A percentile compares a stretch with the other conserved stretches of the same genome.
phyloP scores from a whole-genome alignment of 1,140 invertebrate species.

The Eufriesea mexicana region DNA sequence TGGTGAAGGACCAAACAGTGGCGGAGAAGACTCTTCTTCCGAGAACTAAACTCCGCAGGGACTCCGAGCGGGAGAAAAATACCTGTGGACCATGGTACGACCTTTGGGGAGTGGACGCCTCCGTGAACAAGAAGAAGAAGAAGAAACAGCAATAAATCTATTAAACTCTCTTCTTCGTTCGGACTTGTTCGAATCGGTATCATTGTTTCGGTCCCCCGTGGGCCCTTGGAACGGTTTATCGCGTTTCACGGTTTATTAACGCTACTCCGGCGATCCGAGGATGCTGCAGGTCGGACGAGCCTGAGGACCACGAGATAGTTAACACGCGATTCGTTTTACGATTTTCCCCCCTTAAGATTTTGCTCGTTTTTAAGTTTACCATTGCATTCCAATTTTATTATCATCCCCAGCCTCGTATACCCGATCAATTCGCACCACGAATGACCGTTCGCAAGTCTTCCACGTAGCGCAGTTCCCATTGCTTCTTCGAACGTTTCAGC shows the following conservation, averaged over 20 bases:
- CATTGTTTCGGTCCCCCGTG: neutral
- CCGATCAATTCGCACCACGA: slow-evolving; percentile 6
- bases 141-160: slow-evolving; percentile 72
- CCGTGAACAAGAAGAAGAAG: slow-evolving; percentile 81
- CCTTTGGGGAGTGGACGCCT: slow-evolving; percentile 88
- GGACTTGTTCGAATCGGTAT: neutral
- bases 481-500: slow-evolving; percentile 16
- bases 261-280: neutral
- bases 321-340: neutral
- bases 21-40: slow-evolving; percentile 86
- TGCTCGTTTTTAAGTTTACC: slow-evolving; percentile 7
- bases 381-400: neutral
- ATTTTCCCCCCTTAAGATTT: slow-evolving; percentile 11
- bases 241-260: neutral
- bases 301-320: neutral
- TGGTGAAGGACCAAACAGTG: slow-evolving; percentile 80
- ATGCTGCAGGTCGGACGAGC: neutral
- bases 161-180: neutral
- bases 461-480: slow-evolving; percentile 33
- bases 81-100: slow-evolving; percentile 94
- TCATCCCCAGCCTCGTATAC: neutral
- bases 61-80: slow-evolving; percentile 83
- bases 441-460: slow-evolving; percentile 9
- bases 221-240: neutral
- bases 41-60: slow-evolving; percentile 86